These are phyloP conservation scores for Lordiphosa stackelbergi DNA, from an alignment of 1,140 invertebrate species.

Conservation along the genomic window DNA sequence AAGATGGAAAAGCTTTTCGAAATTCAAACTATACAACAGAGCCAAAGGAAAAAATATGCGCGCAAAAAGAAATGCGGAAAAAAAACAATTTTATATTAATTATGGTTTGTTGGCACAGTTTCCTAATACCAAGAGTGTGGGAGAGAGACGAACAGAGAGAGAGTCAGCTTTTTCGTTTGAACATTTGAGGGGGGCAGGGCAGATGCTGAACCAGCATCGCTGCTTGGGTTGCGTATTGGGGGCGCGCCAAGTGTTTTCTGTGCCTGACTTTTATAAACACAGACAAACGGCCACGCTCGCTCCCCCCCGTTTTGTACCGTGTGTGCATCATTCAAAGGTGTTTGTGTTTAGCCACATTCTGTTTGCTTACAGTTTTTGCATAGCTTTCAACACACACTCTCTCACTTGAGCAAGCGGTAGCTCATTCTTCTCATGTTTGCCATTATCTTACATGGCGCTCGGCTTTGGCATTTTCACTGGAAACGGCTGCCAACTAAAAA, in stretches of 20 bases:
- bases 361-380: slow-evolving; percentile 71
- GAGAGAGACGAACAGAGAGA: slow-evolving; percentile 1
- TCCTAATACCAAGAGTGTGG: slow-evolving; percentile 23
- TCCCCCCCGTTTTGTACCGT: background rate
- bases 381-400: slow-evolving; percentile 50
- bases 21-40: slow-evolving; percentile 41
- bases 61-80: slow-evolving; percentile 50
- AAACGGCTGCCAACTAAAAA: slow-evolving; percentile 60
- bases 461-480: slow-evolving; percentile 15
- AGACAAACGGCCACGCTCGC: slow-evolving; percentile 17
- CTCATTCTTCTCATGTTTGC: slow-evolving; percentile 47
- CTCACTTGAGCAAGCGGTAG: slow-evolving; percentile 6
- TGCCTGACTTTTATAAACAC: slow-evolving; percentile 66
- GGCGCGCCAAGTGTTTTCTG: slow-evolving; percentile 62
- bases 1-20: slow-evolving; percentile 46
- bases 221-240: slow-evolving; percentile 56
- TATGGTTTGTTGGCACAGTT: slow-evolving; percentile 74
- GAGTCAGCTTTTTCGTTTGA: slow-evolving; percentile 46
- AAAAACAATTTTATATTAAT: slow-evolving; percentile 71
- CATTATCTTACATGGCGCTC: slow-evolving; percentile 60
- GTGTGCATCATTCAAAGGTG: slow-evolving; percentile 64
- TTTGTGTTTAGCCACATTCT: slow-evolving; percentile 70
- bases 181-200: slow-evolving; percentile 22
- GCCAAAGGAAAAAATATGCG: slow-evolving; percentile 35
- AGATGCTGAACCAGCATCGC: slow-evolving; percentile 21